A percentile compares a stretch with the other conserved stretches of the same genome.
These are phyloP conservation scores for Anableps anableps DNA, from an alignment of 2,797 vertebrate species.

Conservation along the genomic window DNA sequence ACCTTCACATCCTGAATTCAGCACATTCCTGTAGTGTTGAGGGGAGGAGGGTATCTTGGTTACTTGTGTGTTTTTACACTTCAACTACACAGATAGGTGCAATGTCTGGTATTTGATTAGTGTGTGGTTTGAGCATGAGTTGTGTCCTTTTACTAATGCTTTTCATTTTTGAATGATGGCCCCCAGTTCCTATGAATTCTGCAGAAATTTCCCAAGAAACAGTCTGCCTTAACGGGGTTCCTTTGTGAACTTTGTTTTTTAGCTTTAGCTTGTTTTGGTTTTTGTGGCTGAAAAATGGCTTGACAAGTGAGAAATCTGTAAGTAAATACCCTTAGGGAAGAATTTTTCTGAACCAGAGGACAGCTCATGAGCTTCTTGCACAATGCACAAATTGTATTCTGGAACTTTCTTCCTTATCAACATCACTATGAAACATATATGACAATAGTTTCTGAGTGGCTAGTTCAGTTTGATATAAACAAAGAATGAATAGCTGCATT, in stretches of 20 bases:
- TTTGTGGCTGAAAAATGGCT: slow-evolving; percentile 1
- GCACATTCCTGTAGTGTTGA: slow-evolving; percentile 45
- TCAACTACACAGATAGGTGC: neutral
- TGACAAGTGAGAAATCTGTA: neutral
- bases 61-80: slow-evolving; percentile 9
- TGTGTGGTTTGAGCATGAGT: neutral
- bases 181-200: neutral
- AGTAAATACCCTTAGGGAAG: neutral
- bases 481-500: neutral
- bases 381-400: slow-evolving; percentile 5
- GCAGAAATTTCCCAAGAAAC: neutral
- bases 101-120: slow-evolving; percentile 9
- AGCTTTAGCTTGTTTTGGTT: neutral
- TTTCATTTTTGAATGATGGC: slow-evolving; percentile 7
- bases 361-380: neutral
- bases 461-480: neutral
- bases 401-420: neutral
- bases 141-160: neutral
- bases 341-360: neutral
- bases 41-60: slow-evolving; percentile 14
- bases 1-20: slow-evolving; percentile 32
- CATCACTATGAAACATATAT: slow-evolving; percentile 1
- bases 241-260: neutral
- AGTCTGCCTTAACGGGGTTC: neutral
- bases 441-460: neutral